These are phyloP conservation scores for Serinus canaria DNA, from an alignment of 2,113 vertebrate genomes.

Conservation along the genomic window DNA sequence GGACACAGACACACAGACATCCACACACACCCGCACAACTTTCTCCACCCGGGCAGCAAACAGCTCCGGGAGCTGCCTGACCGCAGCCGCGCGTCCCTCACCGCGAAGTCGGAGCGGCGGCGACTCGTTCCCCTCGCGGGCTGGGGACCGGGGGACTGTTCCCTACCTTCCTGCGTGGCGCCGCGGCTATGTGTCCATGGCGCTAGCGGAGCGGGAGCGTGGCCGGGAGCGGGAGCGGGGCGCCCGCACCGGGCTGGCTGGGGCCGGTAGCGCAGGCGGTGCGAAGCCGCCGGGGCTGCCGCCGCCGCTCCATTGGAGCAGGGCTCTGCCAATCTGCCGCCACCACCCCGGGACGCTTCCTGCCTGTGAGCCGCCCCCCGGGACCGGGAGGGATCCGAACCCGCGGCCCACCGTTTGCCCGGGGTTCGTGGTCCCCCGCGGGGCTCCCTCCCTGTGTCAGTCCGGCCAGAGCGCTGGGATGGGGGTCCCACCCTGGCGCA, in stretches of 20 bases:
- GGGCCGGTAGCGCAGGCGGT: slow-evolving; percentile 26
- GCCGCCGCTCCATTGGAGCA: slow-evolving; percentile 51
- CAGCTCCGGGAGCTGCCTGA: not conserved
- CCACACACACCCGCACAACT: not conserved
- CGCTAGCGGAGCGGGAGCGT: not conserved
- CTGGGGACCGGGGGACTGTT: not conserved
- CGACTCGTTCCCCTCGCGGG: not conserved
- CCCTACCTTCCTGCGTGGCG: slow-evolving; percentile 41
- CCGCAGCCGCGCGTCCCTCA: not conserved
- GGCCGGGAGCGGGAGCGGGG: not conserved
- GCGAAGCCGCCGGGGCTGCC: slow-evolving; percentile 6
- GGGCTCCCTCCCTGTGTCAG: fast-evolving
- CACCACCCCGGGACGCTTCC: slow-evolving; percentile 29
- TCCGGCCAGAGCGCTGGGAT: not conserved
- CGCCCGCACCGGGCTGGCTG: slow-evolving; percentile 21
- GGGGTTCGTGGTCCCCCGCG: not conserved
- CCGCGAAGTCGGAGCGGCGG: not conserved
- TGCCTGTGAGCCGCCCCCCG: slow-evolving; percentile 8
- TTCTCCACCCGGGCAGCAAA: not conserved
- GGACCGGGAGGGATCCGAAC: not conserved
- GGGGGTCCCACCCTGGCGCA: not conserved
- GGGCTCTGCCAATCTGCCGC: slow-evolving; percentile 49
- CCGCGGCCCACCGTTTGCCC: fast-evolving
- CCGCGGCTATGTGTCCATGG: slow-evolving; percentile 34
- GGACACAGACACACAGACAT: not conserved